phyloP scores from a whole-genome alignment of 2,113 vertebrate species.

The Sylvia atricapilla region DNA sequence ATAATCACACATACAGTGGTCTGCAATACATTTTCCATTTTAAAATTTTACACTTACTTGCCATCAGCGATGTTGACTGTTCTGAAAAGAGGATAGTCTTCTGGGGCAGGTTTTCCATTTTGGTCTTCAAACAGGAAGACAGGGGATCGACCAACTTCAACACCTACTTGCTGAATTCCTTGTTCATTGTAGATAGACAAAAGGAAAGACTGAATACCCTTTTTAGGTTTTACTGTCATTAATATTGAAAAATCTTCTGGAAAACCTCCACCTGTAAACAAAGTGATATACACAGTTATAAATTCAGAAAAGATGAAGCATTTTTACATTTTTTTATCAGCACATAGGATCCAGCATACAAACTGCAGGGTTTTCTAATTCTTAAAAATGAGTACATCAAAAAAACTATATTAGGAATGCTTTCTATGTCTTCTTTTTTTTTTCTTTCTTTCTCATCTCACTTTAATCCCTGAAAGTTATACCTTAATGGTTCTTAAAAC shows the following conservation, averaged over 20 bases:
- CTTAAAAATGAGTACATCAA: not conserved
- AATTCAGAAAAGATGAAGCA: not conserved
- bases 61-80: constrained; percentile 92
- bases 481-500: not conserved
- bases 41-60: constrained; percentile 82
- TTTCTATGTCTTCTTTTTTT: not conserved
- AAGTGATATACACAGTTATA: not conserved
- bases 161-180: constrained; percentile 91
- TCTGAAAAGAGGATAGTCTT: constrained; percentile 93
- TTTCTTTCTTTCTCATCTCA: not conserved
- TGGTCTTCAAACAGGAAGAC: constrained; percentile 97
- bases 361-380: not conserved
- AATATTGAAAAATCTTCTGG: constrained; percentile 98
- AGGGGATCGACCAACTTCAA: constrained; percentile 94
- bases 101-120: constrained; percentile 87
- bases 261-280: constrained; percentile 82
- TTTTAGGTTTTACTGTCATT: constrained; percentile 91
- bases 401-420: not conserved
- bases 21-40: not conserved
- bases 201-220: constrained; percentile 92
- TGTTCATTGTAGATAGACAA: constrained; percentile 92
- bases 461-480: not conserved
- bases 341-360: not conserved
- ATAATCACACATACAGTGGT: not conserved
- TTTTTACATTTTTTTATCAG: not conserved